These are phyloP conservation scores for Perca schrenkii DNA, from an alignment of 2,113 vertebrate species.

Conservation along the genomic window DNA sequence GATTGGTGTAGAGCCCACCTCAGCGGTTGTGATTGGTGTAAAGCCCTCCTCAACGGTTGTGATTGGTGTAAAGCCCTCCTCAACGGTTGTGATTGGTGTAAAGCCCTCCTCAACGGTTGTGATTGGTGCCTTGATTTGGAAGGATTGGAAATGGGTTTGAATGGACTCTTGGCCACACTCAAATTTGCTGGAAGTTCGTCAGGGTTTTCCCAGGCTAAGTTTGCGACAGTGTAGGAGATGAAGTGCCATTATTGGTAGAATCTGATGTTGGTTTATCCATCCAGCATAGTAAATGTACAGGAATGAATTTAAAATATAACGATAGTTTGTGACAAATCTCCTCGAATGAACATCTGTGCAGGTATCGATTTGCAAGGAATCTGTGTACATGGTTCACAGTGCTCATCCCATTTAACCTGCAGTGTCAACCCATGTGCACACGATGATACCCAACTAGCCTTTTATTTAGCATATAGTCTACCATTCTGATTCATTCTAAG, in stretches of 20 bases:
- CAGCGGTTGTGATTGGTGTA: too few relatives aligned
- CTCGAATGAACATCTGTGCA: background rate
- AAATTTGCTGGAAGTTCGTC: too few relatives aligned
- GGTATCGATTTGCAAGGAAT: background rate
- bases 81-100: too few relatives aligned
- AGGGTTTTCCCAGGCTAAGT: too few relatives aligned
- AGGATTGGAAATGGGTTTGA: too few relatives aligned
- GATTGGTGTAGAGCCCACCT: too few relatives aligned
- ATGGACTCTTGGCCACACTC: too few relatives aligned
- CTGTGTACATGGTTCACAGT: background rate
- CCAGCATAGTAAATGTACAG: background rate
- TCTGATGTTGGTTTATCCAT: background rate
- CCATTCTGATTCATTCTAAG: background rate
- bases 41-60: too few relatives aligned
- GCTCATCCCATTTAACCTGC: conserved; percentile 3
- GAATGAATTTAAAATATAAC: background rate
- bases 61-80: too few relatives aligned
- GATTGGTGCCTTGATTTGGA: too few relatives aligned
- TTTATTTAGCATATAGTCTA: background rate
- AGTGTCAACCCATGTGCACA: background rate
- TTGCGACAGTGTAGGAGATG: background rate
- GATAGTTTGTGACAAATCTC: background rate
- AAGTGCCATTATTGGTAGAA: conserved; percentile 49
- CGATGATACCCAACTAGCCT: background rate
- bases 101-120: too few relatives aligned